These are phyloP conservation scores for Cryptosula pallasiana DNA, from an alignment of 2,888 invertebrate species.

Conservation along the genomic window DNA sequence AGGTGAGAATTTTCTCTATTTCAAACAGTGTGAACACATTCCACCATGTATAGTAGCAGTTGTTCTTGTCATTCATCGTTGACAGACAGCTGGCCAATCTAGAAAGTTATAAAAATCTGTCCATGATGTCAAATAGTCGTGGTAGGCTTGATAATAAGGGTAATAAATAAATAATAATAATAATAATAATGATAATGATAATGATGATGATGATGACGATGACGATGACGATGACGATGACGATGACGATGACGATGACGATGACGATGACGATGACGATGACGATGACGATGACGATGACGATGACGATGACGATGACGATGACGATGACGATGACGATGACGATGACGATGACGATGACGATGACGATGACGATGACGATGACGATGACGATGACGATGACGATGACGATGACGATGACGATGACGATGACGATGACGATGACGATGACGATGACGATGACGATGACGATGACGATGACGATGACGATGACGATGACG, in stretches of 20 bases:
- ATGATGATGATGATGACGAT: slow-evolving; percentile 10
- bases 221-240: slow-evolving; percentile 10
- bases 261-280: slow-evolving; percentile 10
- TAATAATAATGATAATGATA: too few relatives aligned
- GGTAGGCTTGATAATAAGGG: too few relatives aligned
- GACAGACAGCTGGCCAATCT: too few relatives aligned
- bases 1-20: too few relatives aligned
- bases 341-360: slow-evolving; percentile 5
- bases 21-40: too few relatives aligned
- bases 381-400: slow-evolving; percentile 10
- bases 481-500: slow-evolving; percentile 10
- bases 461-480: slow-evolving; percentile 10
- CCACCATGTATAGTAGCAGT: too few relatives aligned
- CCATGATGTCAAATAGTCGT: too few relatives aligned
- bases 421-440: slow-evolving; percentile 10
- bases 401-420: slow-evolving; percentile 10
- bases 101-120: too few relatives aligned
- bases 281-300: slow-evolving; percentile 10
- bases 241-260: slow-evolving; percentile 10
- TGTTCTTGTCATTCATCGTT: too few relatives aligned
- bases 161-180: too few relatives aligned
- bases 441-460: slow-evolving; percentile 10
- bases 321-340: slow-evolving; percentile 5
- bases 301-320: slow-evolving; percentile 10
- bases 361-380: slow-evolving; percentile 6